A percentile compares a stretch with the other conserved stretches of the same genome.
These are phyloP conservation scores for Scylla paramamosain DNA, from an alignment of 1,140 invertebrate genomes.

Conservation along the genomic window DNA sequence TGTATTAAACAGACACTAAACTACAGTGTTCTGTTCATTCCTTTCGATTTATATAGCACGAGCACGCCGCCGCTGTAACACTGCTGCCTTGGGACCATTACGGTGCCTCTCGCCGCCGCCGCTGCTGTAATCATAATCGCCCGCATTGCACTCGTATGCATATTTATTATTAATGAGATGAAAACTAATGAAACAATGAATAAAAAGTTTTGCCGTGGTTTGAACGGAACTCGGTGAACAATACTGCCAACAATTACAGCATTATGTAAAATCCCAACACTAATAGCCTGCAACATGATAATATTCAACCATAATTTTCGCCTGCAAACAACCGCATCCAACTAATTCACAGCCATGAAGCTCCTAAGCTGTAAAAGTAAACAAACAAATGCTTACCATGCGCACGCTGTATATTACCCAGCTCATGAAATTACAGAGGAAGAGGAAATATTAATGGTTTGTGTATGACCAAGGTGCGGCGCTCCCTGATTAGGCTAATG, in stretches of 20 bases:
- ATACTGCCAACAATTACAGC: neutral
- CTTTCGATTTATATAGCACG: neutral
- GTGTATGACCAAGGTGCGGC: neutral
- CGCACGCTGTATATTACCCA: neutral
- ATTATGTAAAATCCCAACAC: neutral
- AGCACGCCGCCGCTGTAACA: neutral
- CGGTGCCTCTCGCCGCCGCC: neutral
- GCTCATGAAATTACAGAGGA: constrained; percentile 12
- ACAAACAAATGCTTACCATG: constrained; percentile 13
- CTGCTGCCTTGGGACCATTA: neutral
- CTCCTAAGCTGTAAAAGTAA: neutral
- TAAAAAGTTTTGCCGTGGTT: neutral
- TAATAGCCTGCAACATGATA: neutral
- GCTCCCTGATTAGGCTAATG: neutral
- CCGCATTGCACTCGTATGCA: no score
- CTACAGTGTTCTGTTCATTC: neutral
- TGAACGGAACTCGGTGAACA: neutral
- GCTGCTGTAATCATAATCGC: neutral
- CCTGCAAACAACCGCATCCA: neutral
- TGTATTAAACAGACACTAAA: constrained; percentile 2
- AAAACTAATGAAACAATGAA: neutral
- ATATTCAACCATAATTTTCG: neutral
- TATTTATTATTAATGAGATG: neutral
- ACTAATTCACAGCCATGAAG: neutral
- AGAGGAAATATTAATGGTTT: neutral